These are phyloP conservation scores for Miniopterus natalensis DNA, from an alignment of 2,113 vertebrate genomes.

Conservation along the genomic window DNA sequence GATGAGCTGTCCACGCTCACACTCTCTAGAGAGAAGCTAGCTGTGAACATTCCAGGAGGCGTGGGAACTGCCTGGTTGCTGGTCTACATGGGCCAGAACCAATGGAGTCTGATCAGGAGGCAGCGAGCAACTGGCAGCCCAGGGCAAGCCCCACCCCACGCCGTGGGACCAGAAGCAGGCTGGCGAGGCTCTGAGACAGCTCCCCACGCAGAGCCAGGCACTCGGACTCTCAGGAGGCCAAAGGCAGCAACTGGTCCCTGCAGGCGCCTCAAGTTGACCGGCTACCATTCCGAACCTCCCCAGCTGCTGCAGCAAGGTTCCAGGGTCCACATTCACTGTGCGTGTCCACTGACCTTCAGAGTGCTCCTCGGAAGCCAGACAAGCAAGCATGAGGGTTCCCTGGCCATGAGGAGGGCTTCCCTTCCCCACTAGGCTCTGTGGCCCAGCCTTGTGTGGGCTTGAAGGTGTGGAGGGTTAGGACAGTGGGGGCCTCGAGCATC, in stretches of 20 bases:
- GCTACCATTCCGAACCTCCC: rapidly evolving
- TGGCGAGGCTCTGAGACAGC: rapidly evolving
- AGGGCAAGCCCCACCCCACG: rapidly evolving
- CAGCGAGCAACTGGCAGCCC: background rate
- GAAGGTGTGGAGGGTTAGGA: rapidly evolving
- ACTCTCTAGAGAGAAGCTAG: background rate
- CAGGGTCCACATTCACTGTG: rapidly evolving
- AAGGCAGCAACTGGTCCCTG: rapidly evolving
- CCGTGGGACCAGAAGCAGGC: background rate
- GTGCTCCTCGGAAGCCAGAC: background rate
- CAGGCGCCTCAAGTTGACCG: rapidly evolving
- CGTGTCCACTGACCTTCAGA: background rate
- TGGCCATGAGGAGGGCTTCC: rapidly evolving
- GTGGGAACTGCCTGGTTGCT: background rate
- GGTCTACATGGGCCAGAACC: background rate
- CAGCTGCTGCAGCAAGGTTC: rapidly evolving
- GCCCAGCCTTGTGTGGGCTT: rapidly evolving
- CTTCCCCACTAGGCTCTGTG: rapidly evolving
- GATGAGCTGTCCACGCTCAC: background rate
- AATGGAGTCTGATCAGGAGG: background rate
- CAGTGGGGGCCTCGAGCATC: rapidly evolving
- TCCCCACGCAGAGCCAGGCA: rapidly evolving
- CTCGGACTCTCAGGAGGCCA: rapidly evolving
- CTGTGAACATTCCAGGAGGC: background rate
- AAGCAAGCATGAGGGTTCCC: background rate